Base-by-base conservation (phyloP, 2,113 vertebrate genomes). In the Alligator mississippiensis region DNA sequence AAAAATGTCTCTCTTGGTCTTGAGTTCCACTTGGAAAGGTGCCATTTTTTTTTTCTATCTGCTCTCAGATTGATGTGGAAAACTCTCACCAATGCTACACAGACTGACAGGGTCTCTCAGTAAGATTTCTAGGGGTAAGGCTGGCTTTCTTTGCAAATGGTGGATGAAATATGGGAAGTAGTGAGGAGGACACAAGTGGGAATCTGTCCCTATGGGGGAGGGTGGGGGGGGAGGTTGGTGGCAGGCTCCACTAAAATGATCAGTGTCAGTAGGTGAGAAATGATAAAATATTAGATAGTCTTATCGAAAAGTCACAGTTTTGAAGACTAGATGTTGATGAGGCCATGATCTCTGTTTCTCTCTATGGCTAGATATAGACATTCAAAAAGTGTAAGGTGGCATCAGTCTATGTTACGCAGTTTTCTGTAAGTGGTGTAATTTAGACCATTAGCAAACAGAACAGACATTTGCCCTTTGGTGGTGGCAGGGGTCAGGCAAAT, bases 41-140 rank as follows among this genome's bases (percentile, higher is more conserved):
- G 79, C 77, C 79, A 82, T 88, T 76, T 85, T 91, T 92, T 24
- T 21, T 47, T 47, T 47, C 47, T 86, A 88, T 91, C 83, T 90
- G 30, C 38, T 30, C 81, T 57, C 60, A 47, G 28, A 22, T 28
- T 88, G 61, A 38, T 27, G 12, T 19, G 28, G 27, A 79, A 85
- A 93, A 90, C 61, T 80, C 59, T 61, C 81, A 14, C 30, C 59
- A 89, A 77, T 14, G 4, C 3, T 70, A 47, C 27, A 16, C 0
- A 22, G 80, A 64, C n/a, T 70, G 74, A 38, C 55, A 60, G 78
- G 38, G 57, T 28, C 21, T 54, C 28, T 59, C 68, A 4, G 30
- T 3, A 55, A 76, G 77, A 25, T 30, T 54, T 11, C 4, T 5
- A 17, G 61, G 8, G 1, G 0, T 16, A 63, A 82, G 10, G 76